Evolutionary conservation across 2,113 vertebrate genomes (phyloP), one percentile per base, ranked within the genome.

Genomic region (Thymallus thymallus): DNA sequence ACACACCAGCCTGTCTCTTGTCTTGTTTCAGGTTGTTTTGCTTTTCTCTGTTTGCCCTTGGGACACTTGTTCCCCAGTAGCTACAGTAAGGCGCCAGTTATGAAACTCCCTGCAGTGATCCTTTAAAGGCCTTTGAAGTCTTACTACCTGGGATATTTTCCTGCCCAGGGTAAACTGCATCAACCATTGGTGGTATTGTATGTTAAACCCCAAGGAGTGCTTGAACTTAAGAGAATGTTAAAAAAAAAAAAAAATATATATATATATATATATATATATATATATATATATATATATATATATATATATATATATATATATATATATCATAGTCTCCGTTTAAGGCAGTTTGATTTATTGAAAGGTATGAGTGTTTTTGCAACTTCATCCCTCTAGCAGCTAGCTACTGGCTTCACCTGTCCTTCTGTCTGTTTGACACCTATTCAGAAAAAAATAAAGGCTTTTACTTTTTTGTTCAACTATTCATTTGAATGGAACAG

Each of bases 11-110:
- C 58, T 16, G 51, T 55, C 51, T 20, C 18, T 6, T 61, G 58
- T 22, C 58, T n/a, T 61, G 22, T 14, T 65, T 29, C 26, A 3
- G 24, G 62, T 65, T 65, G 62, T 14, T 29, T 65, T 26, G 62
- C 12, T 65, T 63, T 24, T 65, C 13, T 65, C 12, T 24, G 10
- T 66, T 66, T 66, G 63, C 63, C 63, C 63, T 18, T 66, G 26
- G 30, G 63, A 26, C 9, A 23, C 26, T 66, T 64, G 22, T 64
- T 22, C 13, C 26, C 20, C 5, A 9, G 35, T n/a, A n/a, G n/a
- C 35, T 3, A n/a, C 29, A 66, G 14, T 20, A 18, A 6, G 9
- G 2, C 18, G 5, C 16, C 13, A 14, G 24, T 30, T 65, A 62
- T 35, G 35, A 35, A 35, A 35, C 35, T 55, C 51, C 51, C 51